Evolutionary conservation across 2,797 vertebrate genomes (phyloP), one percentile per base, ranked within the genome.

Genomic region (Morus bassanus): DNA sequence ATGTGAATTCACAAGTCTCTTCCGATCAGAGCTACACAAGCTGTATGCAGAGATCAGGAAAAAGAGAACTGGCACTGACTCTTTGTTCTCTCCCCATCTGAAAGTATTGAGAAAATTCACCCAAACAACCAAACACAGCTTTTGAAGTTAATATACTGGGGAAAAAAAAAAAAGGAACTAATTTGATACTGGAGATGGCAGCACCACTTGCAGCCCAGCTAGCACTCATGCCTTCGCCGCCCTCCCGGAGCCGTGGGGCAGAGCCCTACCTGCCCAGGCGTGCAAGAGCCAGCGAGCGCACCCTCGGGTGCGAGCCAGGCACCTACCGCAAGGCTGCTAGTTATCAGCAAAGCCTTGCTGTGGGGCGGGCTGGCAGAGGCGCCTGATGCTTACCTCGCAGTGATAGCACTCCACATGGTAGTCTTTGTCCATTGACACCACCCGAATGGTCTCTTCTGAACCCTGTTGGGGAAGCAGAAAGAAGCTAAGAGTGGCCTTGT

Each of bases 351-450:
- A 67, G 43, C 37, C 46, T 10, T 46, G 48, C 22, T 1, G 0
- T 8, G 51, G 7, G 56, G 24, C 0, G 0, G 31, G 61, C 54
- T 1, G 0, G 51, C 65, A 33, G 53, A 41, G 35, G 22, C 1
- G 2, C 37, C 46, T 5, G 19, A 3, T 24, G 18, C 95, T 96
- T 96, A 99, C 99, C 99, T 99, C 99, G 50, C 99, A 99, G 98
- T 99, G 99, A 92, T 99, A 99, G 89, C 99, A 99, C 79, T 99
- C 99, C 98, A 99, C 99, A 0, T 99, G 99, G 97, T 99, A 99
- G 97, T 99, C 99, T 96, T 99, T 99, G 98, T 99, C 99, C 99
- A 99, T 99, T 15, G 99, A 99, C 79, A 99, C 99, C 51, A 99
- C 99, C 27, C 99, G 98, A 87, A 99, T 99, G 81, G 99, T 99